These are phyloP conservation scores for Cryptophagus acutangulus DNA, from an alignment of 2,888 invertebrate species.

Conservation along the genomic window DNA sequence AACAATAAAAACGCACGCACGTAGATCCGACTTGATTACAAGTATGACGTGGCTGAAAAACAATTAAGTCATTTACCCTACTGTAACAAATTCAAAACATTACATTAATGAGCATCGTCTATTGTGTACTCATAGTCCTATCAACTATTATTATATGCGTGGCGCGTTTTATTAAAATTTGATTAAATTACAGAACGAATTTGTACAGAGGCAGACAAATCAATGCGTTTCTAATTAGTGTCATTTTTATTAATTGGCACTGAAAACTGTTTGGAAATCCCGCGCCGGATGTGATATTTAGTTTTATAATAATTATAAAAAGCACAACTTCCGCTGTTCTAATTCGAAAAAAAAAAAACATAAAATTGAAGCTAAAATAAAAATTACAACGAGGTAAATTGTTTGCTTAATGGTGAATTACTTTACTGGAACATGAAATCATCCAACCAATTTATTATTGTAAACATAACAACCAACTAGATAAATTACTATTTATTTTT, in stretches of 20 bases:
- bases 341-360: conserved; percentile 26
- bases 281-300: conserved; percentile 38
- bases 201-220: too few species aligned
- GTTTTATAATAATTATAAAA: conserved; percentile 36
- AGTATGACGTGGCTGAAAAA: conserved; percentile 18
- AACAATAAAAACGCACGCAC: too few species aligned
- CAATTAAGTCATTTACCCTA: conserved; percentile 37
- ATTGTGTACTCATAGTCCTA: conserved; percentile 32
- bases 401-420: conserved; percentile 25
- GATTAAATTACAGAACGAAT: too few species aligned
- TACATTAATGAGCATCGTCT: conserved; percentile 37
- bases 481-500: too few species aligned
- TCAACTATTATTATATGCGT: too few species aligned
- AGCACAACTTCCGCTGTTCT: conserved; percentile 31
- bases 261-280: conserved; percentile 24
- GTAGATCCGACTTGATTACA: too few species aligned
- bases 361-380: too few species aligned
- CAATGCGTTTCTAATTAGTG: too few species aligned
- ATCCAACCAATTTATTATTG: conserved; percentile 6
- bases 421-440: conserved; percentile 22
- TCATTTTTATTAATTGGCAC: too few species aligned
- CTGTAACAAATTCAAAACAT: conserved; percentile 36
- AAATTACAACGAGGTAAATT: conserved; percentile 27
- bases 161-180: too few species aligned
- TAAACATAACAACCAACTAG: too few species aligned